phyloP scores from a whole-genome alignment of 2,888 invertebrate species.

The Phalera bucephala region DNA sequence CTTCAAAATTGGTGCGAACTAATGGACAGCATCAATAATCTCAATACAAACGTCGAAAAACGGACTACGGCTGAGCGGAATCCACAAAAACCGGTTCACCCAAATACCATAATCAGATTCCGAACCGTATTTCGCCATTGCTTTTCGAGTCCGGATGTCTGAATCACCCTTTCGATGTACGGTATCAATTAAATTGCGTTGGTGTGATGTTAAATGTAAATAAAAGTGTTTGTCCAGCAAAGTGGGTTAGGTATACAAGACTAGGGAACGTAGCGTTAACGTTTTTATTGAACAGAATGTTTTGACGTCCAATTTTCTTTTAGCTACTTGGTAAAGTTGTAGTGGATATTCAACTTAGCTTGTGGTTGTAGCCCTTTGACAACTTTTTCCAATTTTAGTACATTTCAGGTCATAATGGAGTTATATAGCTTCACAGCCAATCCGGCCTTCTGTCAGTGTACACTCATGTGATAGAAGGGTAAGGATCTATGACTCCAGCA shows the following conservation, averaged over 20 bases:
- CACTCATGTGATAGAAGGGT: no score
- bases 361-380: no score
- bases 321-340: no score
- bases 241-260: conserved; percentile 30
- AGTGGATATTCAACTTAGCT: no score
- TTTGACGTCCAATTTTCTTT: neutral
- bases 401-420: no score
- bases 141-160: conserved; percentile 17
- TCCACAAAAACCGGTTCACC: conserved; percentile 13
- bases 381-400: no score
- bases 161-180: conserved; percentile 19
- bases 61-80: neutral
- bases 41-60: neutral
- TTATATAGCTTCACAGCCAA: neutral
- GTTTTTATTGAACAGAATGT: neutral
- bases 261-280: conserved; percentile 3
- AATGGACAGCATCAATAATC: neutral
- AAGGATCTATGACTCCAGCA: no score
- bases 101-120: conserved; percentile 25
- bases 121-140: conserved; percentile 17
- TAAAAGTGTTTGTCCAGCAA: conserved; percentile 28
- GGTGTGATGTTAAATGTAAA: conserved; percentile 53
- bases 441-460: neutral
- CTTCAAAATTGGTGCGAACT: neutral
- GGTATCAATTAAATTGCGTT: conserved; percentile 51